Percentiles rank a stretch among this genome's conserved stretches.
Evolutionary conservation across 2,888 invertebrate species (phyloP).

Genomic region (Frankliniella intonsa): DNA sequence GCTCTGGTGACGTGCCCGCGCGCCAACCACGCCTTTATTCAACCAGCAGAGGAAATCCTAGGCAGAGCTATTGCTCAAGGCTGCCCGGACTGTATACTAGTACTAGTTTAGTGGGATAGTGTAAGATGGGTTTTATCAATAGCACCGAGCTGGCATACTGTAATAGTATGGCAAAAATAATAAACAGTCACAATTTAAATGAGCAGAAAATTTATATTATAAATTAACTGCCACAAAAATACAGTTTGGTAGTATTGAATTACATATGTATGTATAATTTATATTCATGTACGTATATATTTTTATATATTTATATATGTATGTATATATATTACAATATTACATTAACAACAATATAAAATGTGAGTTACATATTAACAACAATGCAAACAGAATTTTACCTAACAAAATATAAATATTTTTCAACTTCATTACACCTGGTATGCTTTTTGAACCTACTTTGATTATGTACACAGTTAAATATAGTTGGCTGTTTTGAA

Average conservation of each 20-base stretch:
- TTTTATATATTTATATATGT: not conserved
- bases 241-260: slow-evolving; percentile 14
- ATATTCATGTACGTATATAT: not conserved
- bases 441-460: not conserved
- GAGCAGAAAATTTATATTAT: not conserved
- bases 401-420: slow-evolving; percentile 19
- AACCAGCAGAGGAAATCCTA: too few relatives aligned
- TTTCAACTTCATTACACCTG: not conserved
- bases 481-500: too few relatives aligned
- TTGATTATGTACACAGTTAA: not conserved
- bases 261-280: not conserved
- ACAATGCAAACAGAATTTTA: slow-evolving; percentile 7
- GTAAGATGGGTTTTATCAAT: too few relatives aligned
- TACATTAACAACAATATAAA: slow-evolving; percentile 24
- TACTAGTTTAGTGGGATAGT: too few relatives aligned
- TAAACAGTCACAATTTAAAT: not conserved
- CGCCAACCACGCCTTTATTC: too few relatives aligned
- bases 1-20: too few relatives aligned
- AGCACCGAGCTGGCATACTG: too few relatives aligned
- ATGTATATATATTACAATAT: slow-evolving; percentile 15
- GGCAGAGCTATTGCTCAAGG: too few relatives aligned
- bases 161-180: too few relatives aligned
- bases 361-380: slow-evolving; percentile 14
- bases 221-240: not conserved
- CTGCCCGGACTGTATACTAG: too few relatives aligned